phyloP scores from a whole-genome alignment of 2,797 vertebrate species.

The Cossypha niveicapilla region DNA sequence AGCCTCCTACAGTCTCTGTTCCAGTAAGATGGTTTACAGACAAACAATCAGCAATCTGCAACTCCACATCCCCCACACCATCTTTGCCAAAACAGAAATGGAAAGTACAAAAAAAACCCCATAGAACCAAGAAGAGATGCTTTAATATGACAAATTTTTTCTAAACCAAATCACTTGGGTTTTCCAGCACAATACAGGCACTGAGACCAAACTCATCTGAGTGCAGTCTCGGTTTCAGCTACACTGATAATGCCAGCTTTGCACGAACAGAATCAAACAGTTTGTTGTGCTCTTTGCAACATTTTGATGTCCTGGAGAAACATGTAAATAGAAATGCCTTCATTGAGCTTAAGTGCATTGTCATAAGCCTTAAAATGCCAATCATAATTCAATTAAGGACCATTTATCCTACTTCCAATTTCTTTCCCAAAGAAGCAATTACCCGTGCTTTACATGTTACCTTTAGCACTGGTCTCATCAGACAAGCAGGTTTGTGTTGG shows the following conservation, averaged over 20 bases:
- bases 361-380: background rate
- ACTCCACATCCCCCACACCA: background rate
- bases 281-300: background rate
- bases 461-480: background rate
- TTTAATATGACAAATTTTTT: background rate
- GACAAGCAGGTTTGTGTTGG: background rate
- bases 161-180: background rate
- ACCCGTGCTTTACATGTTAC: background rate
- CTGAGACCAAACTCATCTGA: background rate
- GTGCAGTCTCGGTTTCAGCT: background rate
- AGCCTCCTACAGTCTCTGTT: constrained; percentile 18
- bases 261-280: background rate
- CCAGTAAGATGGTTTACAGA: constrained; percentile 20
- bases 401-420: background rate
- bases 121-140: background rate
- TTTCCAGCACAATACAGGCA: background rate
- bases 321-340: background rate
- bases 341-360: background rate
- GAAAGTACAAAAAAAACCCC: background rate
- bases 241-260: background rate
- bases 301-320: background rate
- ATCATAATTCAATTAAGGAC: background rate
- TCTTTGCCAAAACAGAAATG: background rate
- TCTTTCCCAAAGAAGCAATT: background rate
- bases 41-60: constrained; percentile 22